Evolutionary conservation across 2,113 vertebrate species (phyloP), one percentile per base, ranked within the genome.

Genomic region (Indri indri): DNA sequence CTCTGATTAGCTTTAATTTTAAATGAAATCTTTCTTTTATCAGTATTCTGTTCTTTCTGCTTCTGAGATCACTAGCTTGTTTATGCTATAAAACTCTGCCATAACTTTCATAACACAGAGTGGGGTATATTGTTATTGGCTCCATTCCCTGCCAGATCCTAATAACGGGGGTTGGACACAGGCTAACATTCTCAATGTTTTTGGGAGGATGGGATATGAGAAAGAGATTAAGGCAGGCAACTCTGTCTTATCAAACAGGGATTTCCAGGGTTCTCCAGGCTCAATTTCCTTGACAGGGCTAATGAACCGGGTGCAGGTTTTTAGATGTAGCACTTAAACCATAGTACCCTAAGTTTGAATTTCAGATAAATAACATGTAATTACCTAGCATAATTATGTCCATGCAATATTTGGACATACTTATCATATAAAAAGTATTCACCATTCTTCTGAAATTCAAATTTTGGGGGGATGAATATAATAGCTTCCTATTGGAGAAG

Each of bases 1-100:
- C 17, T 54, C 52, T 20, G 13, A 42, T 77, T 91, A 81, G 2
- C 23, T 88, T 77, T 83, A 34, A 45, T 76, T 94, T 88, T 83
- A 79, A 87, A 76, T 91, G 37, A 47, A 70, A 4, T 47, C 8
- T 68, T 40, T 81, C 40, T 61, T 50, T 70, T 6, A 74, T 32
- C 10, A 90, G 16, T 8, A n/a, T 10, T 63, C 57, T 83, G 47
- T 47, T 83, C 23, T 59, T 73, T n/a, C 6, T 76, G 61, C 25
- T 86, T 95, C 68, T 80, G 23, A 59, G 18, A 50, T 84, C 11
- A 45, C 20, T 52, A 50, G 27, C 23, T n/a, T 59, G 27, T 84
- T 95, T 57, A 80, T 34, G 34, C 5, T 76, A 25, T 52, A 91
- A 81, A 89, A 57, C 3, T 40, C 40, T 68, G 22, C 22, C 37